These are phyloP conservation scores for Mugil cephalus DNA, from an alignment of 2,113 vertebrate species.

Conservation along the genomic window DNA sequence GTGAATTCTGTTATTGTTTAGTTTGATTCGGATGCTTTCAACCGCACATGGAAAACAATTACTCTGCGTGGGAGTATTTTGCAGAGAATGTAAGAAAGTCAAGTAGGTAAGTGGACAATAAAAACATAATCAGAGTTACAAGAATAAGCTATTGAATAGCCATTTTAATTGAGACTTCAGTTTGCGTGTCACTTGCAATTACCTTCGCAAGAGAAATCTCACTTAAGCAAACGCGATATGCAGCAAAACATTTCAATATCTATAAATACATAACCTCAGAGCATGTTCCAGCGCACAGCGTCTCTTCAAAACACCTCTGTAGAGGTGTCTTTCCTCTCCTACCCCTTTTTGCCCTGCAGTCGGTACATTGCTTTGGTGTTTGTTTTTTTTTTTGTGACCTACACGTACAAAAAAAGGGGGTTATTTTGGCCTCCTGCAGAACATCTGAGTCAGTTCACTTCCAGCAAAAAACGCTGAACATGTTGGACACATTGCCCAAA, in stretches of 20 bases:
- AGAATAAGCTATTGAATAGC: too few species aligned
- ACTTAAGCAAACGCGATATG: not conserved
- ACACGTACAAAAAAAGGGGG: conserved; percentile 29
- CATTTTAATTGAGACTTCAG: too few species aligned
- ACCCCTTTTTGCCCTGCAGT: conserved; percentile 25
- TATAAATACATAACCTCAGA: not conserved
- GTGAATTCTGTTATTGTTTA: not conserved
- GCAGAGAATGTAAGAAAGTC: not conserved
- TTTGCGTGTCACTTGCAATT: too few species aligned
- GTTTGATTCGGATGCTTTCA: too few species aligned
- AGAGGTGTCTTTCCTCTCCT: conserved; percentile 20
- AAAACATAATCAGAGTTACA: not conserved
- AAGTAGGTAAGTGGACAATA: not conserved
- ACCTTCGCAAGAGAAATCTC: not conserved
- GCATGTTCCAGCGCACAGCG: conserved; percentile 12
- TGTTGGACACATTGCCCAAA: conserved; percentile 19
- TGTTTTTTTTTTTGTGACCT: conserved; percentile 42
- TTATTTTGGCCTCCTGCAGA: conserved; percentile 35
- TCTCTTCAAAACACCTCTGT: conserved; percentile 27
- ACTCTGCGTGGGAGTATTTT: not conserved
- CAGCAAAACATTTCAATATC: not conserved
- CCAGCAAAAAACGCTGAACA: conserved; percentile 41
- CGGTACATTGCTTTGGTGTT: conserved; percentile 9
- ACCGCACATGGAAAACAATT: not conserved
- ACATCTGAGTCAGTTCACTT: conserved; percentile 52